phyloP scores from a whole-genome alignment of 1,140 invertebrate genomes.

The Lepidotrigona ventralis region DNA sequence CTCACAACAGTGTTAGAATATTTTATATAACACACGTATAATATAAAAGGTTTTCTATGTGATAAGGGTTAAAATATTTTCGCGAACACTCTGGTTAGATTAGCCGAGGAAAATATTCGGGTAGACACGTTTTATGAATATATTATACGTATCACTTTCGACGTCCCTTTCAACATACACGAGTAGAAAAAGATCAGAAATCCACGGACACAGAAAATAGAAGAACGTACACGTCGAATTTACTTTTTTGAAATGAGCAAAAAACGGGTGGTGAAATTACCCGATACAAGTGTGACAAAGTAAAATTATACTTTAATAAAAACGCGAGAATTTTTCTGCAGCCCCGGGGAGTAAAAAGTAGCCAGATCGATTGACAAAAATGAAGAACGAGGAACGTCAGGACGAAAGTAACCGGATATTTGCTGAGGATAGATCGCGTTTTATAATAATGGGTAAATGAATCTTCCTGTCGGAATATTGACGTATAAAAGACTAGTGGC shows the following conservation, averaged over 20 bases:
- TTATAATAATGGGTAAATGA: conserved; percentile 40
- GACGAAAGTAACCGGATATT: conserved; percentile 9
- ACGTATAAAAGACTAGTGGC: conserved; percentile 31
- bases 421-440: neutral
- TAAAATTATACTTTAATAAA: neutral
- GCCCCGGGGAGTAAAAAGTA: neutral
- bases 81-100: no score
- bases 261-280: no score
- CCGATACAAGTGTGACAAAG: neutral
- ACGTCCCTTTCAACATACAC: rapidly evolving
- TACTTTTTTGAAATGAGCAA: no score
- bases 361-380: neutral
- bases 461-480: conserved; percentile 33
- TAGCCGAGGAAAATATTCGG: no score
- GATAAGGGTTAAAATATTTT: no score
- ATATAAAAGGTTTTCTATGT: no score
- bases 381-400: neutral
- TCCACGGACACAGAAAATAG: no score
- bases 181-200: neutral
- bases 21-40: no score
- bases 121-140: neutral
- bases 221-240: no score
- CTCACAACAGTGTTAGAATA: no score
- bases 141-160: neutral
- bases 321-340: neutral